Conservation (phyloP, 23 tunicate genomes). For the Aplidium turbinatum region DNA sequence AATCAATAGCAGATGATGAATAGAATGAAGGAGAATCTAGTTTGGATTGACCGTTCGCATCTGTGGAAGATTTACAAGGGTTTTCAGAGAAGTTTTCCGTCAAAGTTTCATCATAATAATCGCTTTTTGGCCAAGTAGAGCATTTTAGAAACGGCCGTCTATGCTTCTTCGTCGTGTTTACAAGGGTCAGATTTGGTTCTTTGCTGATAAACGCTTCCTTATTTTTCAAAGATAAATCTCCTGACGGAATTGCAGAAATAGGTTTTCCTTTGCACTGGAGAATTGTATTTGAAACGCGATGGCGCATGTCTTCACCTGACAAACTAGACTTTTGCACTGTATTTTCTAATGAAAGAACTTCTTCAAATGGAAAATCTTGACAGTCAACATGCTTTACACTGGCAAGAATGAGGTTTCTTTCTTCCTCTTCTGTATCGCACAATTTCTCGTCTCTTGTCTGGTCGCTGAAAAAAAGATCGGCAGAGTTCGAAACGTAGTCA, state of each 20-base stretch:
- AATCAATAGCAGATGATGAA: constrained; percentile 24
- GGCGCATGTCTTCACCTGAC: constrained; percentile 17
- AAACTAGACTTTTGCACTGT: constrained; percentile 20
- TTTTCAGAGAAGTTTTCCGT: neutral
- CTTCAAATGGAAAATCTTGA: constrained; percentile 48
- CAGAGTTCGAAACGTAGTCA: too few species aligned
- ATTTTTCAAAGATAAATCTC: neutral
- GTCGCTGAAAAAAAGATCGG: too few species aligned
- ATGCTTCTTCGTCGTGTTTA: neutral
- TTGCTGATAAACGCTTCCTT: neutral
- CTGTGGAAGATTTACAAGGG: too few species aligned
- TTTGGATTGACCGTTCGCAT: neutral
- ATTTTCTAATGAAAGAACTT: constrained; percentile 40
- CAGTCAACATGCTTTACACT: constrained; percentile 44
- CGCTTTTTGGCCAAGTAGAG: constrained; percentile 21
- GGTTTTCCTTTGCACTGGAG: neutral
- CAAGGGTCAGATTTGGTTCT: too few species aligned
- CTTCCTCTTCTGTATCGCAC: constrained; percentile 49
- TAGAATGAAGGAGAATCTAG: constrained; percentile 36
- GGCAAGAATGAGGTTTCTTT: constrained; percentile 31
- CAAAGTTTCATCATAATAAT: neutral
- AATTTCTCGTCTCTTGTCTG: too few species aligned
- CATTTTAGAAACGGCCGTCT: constrained; percentile 33
- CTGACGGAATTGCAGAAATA: too few species aligned
- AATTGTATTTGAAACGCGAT: neutral